These are phyloP conservation scores for Dendrolimus kikuchii DNA, from an alignment of 1,140 invertebrate genomes.

Conservation along the genomic window DNA sequence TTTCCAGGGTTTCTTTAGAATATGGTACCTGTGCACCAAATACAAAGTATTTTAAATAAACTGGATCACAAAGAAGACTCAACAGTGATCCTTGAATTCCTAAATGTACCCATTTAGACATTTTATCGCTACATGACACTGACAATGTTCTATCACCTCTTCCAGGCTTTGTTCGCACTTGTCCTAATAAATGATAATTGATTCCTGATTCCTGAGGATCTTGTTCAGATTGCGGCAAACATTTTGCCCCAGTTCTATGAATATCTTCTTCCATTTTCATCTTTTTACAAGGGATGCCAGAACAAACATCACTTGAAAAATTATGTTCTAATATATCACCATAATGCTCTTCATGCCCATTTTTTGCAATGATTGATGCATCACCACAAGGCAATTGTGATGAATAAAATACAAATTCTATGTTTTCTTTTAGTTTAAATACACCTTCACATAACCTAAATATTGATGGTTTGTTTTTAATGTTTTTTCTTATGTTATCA, in stretches of 20 bases:
- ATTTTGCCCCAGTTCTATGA: constrained; percentile 92
- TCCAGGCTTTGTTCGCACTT: constrained; percentile 92
- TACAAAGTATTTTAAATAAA: constrained; percentile 81
- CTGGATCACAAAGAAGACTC: constrained; percentile 77
- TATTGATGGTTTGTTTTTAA: constrained; percentile 53
- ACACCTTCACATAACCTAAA: constrained; percentile 37
- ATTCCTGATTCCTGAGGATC: constrained; percentile 73
- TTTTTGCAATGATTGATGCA: constrained; percentile 88
- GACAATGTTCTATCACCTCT: constrained; percentile 91
- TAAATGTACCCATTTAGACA: constrained; percentile 89
- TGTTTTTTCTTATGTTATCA: constrained; percentile 72
- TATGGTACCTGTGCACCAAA: constrained; percentile 81
- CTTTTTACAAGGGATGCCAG: constrained; percentile 31
- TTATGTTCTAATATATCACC: constrained; percentile 42
- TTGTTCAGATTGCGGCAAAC: constrained; percentile 73
- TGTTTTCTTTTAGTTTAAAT: constrained; percentile 72
- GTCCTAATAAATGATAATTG: constrained; percentile 81
- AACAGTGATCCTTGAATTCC: constrained; percentile 89
- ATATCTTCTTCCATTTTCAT: constrained; percentile 74
- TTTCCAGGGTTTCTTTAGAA: constrained; percentile 74
- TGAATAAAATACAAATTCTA: constrained; percentile 89
- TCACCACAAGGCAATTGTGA: constrained; percentile 95
- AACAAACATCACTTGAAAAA: constrained; percentile 20
- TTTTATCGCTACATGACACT: constrained; percentile 95
- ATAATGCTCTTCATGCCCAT: constrained; percentile 32